These are phyloP conservation scores for Phyllotreta cruciferae DNA, from an alignment of 2,888 invertebrate genomes.

Conservation along the genomic window DNA sequence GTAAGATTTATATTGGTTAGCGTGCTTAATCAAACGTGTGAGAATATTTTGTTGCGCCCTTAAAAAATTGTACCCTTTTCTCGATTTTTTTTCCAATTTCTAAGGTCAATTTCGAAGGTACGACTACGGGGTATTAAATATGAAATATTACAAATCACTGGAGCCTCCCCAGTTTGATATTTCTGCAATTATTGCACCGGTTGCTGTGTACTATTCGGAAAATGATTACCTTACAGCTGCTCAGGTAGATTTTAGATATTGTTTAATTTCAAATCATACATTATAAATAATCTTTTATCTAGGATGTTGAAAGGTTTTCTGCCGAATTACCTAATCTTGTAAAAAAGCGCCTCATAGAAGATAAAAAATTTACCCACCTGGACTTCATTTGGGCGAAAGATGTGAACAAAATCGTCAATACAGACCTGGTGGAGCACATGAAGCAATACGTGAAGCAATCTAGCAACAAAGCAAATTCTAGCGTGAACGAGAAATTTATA, in stretches of 20 bases:
- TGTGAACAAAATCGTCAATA: too few species aligned
- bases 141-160: slow-evolving; percentile 17
- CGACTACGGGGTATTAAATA: slow-evolving; percentile 32
- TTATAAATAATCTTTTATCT: not conserved
- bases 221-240: slow-evolving; percentile 38
- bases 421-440: too few species aligned
- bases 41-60: not conserved
- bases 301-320: not conserved
- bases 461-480: too few species aligned
- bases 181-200: slow-evolving; percentile 32
- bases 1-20: slow-evolving; percentile 8
- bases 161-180: slow-evolving; percentile 29
- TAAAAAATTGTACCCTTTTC: not conserved
- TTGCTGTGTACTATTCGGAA: slow-evolving; percentile 38
- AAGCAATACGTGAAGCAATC: too few species aligned
- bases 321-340: not conserved
- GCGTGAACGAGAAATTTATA: too few species aligned
- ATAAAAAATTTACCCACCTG: too few species aligned
- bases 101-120: slow-evolving; percentile 32
- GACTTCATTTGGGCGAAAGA: too few species aligned
- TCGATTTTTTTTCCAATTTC: not conserved
- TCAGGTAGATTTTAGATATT: slow-evolving; percentile 25
- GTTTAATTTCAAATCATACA: not conserved
- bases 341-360: too few species aligned
- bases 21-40: not conserved